Conservation (phyloP, 2,888 invertebrate species). For the Metopia argyrocephala region DNA sequence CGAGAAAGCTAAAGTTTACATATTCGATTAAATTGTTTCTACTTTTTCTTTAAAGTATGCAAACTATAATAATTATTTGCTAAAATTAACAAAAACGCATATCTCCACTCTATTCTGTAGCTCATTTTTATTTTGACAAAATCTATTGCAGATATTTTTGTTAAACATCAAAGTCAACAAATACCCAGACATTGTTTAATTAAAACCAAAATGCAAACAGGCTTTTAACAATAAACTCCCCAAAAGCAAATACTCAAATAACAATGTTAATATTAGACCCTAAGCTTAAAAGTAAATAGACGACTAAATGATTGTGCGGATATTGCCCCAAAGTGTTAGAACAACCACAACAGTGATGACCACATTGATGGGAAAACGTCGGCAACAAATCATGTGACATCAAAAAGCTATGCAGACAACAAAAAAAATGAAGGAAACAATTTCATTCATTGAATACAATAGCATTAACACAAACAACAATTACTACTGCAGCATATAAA, state of each 20-base stretch:
- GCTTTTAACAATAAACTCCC: constrained; percentile 6
- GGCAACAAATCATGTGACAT: constrained; percentile 58
- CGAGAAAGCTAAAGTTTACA: no score
- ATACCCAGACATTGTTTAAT: background rate
- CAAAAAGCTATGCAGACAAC: constrained; percentile 32
- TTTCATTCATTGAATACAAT: constrained; percentile 53
- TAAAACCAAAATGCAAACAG: background rate
- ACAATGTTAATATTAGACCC: constrained; percentile 27
- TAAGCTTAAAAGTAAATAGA: background rate
- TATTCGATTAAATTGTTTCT: no score
- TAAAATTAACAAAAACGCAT: no score
- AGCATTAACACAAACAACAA: constrained; percentile 29
- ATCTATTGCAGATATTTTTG: no score
- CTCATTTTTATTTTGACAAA: no score
- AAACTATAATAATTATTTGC: no score
- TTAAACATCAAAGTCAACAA: background rate
- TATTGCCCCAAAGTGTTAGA: constrained; percentile 51
- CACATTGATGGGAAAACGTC: constrained; percentile 53
- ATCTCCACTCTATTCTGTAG: no score
- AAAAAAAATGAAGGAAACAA: constrained; percentile 55
- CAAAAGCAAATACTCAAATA: constrained; percentile 37
- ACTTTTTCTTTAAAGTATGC: no score
- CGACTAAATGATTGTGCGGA: background rate
- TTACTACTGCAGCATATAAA: background rate
- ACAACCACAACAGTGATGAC: constrained; percentile 54